These are phyloP conservation scores for Pyrocephalus nanus DNA, from an alignment of 2,797 vertebrate genomes.

Conservation along the genomic window DNA sequence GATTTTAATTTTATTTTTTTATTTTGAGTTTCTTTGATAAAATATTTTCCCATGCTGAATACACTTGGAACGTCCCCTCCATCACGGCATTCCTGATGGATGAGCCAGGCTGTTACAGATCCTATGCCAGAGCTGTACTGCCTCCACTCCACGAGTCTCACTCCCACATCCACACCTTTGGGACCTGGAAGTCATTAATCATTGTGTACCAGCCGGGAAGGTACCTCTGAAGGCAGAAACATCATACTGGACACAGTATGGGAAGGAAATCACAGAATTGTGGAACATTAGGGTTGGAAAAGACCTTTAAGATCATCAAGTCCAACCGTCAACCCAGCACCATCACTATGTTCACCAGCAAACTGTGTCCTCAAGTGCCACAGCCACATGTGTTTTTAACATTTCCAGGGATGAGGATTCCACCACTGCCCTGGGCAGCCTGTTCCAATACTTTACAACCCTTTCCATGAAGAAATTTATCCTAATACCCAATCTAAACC, in stretches of 20 bases:
- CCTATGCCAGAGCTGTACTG: background rate
- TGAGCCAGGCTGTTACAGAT: background rate
- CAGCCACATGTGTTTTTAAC: background rate
- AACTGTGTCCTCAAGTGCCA: background rate
- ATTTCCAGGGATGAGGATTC: background rate
- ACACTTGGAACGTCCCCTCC: slow-evolving; percentile 58
- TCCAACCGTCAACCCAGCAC: background rate
- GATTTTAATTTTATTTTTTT: slow-evolving; percentile 60
- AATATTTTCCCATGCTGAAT: slow-evolving; percentile 78
- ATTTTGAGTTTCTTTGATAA: slow-evolving; percentile 75
- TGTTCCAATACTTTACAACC: background rate
- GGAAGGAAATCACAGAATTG: background rate
- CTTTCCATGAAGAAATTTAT: background rate
- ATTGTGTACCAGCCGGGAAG: background rate
- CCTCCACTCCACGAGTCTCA: background rate
- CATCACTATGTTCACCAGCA: background rate
- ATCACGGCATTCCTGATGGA: background rate
- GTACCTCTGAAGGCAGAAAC: background rate
- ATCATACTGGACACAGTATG: background rate
- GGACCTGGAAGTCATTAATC: slow-evolving; percentile 5
- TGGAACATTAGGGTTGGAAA: background rate
- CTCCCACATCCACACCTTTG: slow-evolving; percentile 56
- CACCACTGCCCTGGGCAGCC: background rate
- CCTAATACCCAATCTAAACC: too few relatives aligned
- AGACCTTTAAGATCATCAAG: background rate